phyloP scores from a whole-genome alignment of 92 coral and sea anemone genomes.

The Paramuricea clavata region DNA sequence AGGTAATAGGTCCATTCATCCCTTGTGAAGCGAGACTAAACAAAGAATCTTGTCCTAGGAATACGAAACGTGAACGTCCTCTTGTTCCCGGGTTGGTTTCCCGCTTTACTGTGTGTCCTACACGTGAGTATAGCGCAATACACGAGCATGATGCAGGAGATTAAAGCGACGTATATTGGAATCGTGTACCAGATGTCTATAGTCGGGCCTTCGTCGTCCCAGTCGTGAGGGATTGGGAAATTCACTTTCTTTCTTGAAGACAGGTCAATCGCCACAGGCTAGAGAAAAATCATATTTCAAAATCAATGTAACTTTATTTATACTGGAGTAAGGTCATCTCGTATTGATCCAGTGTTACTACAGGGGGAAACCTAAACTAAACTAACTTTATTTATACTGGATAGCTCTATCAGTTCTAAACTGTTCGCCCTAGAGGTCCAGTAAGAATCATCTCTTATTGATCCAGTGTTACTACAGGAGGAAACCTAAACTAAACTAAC shows the following conservation, averaged over 20 bases:
- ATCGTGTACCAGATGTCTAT: conserved; percentile 83
- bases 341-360: no score
- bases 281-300: neutral
- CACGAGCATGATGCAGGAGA: conserved; percentile 78
- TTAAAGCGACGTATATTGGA: conserved; percentile 86
- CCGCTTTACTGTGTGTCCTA: conserved; percentile 76
- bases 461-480: no score
- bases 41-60: conserved; percentile 33
- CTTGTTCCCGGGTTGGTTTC: neutral
- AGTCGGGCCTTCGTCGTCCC: conserved; percentile 82
- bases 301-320: neutral
- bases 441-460: no score
- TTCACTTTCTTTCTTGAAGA: conserved; percentile 40
- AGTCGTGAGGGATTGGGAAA: conserved; percentile 66
- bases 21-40: no score
- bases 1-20: no score
- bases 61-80: conserved; percentile 21
- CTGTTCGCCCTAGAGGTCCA: no score
- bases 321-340: neutral
- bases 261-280: conserved; percentile 86
- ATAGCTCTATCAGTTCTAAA: no score
- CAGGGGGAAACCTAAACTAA: no score
- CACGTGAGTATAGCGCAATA: conserved; percentile 92
- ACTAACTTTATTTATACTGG: no score
- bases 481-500: no score